Conservation (phyloP, 2,113 vertebrate genomes). For the Siphamia tubifer region DNA sequence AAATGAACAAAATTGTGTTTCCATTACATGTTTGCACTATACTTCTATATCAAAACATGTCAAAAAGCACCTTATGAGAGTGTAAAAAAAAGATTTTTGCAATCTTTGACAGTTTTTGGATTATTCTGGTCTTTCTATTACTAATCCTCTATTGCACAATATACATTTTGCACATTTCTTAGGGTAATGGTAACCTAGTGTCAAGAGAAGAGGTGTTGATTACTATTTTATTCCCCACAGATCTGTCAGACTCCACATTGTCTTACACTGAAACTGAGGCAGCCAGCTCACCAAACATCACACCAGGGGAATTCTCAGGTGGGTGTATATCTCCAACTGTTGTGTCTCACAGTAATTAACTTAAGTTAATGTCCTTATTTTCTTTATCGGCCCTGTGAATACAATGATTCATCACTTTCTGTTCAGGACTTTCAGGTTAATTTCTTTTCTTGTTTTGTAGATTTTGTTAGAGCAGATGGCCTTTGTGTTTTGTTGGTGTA, state of each 20-base stretch:
- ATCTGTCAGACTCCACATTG: conserved; percentile 98
- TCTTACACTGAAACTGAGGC: conserved; percentile 99
- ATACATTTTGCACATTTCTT: no score
- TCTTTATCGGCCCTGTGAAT: conserved; percentile 5
- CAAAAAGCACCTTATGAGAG: no score
- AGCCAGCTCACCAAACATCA: conserved; percentile 89
- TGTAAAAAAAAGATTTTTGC: no score
- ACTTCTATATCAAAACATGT: no score
- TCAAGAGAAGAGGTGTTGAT: conserved; percentile 17
- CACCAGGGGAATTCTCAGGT: conserved; percentile 96
- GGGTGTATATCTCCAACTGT: conserved; percentile 63
- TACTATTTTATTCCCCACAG: conserved; percentile 67
- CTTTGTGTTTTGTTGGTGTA: background rate
- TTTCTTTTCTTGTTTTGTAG: background rate
- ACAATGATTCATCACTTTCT: background rate
- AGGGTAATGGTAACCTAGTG: background rate
- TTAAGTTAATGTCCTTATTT: conserved; percentile 3
- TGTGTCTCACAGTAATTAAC: background rate
- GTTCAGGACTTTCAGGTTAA: background rate
- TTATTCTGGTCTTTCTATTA: no score
- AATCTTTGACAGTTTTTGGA: no score
- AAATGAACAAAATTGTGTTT: no score
- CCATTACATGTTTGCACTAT: no score
- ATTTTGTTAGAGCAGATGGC: background rate
- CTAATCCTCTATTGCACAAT: no score